Evolutionary conservation across 1,140 invertebrate genomes (phyloP), one percentile per base, ranked within the genome.

Genomic region (Drosophila santomea): DNA sequence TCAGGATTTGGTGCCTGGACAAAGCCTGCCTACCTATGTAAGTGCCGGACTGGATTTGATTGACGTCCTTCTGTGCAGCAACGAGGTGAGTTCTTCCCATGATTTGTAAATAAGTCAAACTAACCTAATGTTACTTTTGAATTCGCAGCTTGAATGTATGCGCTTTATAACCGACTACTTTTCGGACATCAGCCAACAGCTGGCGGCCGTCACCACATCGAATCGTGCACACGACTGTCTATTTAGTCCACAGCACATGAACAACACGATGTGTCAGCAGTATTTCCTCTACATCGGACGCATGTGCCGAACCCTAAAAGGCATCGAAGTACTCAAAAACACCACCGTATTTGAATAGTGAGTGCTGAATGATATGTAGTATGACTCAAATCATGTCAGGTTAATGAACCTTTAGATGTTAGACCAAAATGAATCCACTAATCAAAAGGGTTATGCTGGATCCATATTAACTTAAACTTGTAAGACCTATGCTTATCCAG

Each of bases 201-300:
- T 99, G 35, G 93, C 94, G 32, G 94, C 96, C 17, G 96, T 98
- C 35, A 94, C 94, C 28, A 95, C 94, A 10, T 94, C 96, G 14
- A 94, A 95, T 79, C 95, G 96, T 62, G 96, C 96, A 0, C 96
- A 97, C 83, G 97, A 98, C 90, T 97, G 97, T 75, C 93, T 98
- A 1, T 96, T 99, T 69, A 98, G 97, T 92, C 97, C 97, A 0
- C 95, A 96, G 64, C 96, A 97, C 90, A 95, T 99, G 93, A 94
- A 95, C 52, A 97, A 95, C 72, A 98, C 97, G 5, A 96, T 97
- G 91, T 97, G 97, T 91, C 97, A 98, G 92, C 96, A 96, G 92
- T 99, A 99, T 93, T 99, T 99, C 91, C 93, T 99, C 2, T 97
- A 98, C 81, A 95, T 99, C 52, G 98, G 98, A 2, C 95, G 97